Evolutionary conservation across 2,888 invertebrate genomes (phyloP).

Genomic region (Athalia rosae): DNA sequence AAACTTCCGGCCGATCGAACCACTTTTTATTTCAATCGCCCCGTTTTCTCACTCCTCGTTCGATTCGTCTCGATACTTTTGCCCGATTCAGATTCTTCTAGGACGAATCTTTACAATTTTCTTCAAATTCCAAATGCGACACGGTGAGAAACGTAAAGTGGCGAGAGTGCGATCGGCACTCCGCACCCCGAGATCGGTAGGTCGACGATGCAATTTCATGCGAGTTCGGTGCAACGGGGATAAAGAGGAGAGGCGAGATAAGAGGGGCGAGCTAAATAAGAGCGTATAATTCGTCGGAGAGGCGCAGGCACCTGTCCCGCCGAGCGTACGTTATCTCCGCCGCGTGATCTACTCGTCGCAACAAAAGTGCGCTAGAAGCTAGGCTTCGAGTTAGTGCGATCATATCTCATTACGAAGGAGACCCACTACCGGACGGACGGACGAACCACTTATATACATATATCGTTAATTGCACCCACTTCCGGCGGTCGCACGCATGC

Average conservation of each 20-base stretch:
- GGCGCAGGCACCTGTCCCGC: conserved; percentile 68
- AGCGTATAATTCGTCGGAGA: conserved; percentile 70
- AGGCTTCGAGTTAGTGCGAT: conserved; percentile 65
- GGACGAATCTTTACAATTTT: too few species aligned
- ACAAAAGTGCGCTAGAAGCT: conserved; percentile 55
- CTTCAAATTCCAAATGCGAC: too few species aligned
- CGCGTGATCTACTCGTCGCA: conserved; percentile 59
- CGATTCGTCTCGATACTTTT: too few species aligned
- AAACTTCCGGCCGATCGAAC: background rate
- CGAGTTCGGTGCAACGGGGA: conserved; percentile 4
- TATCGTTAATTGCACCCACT: conserved; percentile 74
- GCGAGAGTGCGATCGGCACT: background rate
- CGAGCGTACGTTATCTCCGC: conserved; percentile 62
- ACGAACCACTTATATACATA: conserved; percentile 74
- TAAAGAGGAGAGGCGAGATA: conserved; percentile 25
- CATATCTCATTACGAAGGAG: conserved; percentile 66
- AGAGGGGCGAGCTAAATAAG: conserved; percentile 59
- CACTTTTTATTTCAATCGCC: background rate
- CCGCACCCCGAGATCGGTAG: background rate
- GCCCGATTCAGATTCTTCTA: too few species aligned
- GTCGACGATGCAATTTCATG: background rate
- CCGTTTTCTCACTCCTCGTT: too few species aligned
- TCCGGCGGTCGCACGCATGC: conserved; percentile 65
- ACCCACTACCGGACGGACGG: conserved; percentile 70
- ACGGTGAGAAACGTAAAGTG: too few species aligned